Percentiles rank a stretch among this genome's conserved stretches.
Conservation (phyloP, 2,113 vertebrate genomes). For the Callocephalon fimbriatum region DNA sequence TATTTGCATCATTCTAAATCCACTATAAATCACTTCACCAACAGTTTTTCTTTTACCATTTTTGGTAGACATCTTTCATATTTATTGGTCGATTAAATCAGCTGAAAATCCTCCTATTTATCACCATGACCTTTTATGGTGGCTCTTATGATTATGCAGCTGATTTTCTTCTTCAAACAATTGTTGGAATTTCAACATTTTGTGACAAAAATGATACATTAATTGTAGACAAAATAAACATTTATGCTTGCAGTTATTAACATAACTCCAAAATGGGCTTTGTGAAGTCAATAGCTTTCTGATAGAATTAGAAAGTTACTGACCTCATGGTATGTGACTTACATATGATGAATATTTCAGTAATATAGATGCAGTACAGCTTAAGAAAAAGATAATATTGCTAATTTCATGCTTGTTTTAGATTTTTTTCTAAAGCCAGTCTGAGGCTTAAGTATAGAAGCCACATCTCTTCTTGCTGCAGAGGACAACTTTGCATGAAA, state of each 20-base stretch:
- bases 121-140: not conserved
- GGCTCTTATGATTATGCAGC: not conserved
- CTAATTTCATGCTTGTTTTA: slow-evolving; percentile 9
- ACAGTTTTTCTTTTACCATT: not conserved
- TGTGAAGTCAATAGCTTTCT: not conserved
- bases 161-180: not conserved
- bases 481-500: not conserved
- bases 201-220: not conserved
- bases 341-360: not conserved
- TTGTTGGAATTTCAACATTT: not conserved
- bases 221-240: not conserved
- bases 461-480: not conserved
- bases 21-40: not conserved
- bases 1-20: not conserved
- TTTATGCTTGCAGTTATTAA: not conserved
- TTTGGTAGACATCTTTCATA: not conserved
- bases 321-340: not conserved
- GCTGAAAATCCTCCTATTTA: not conserved
- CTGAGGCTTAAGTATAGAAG: not conserved
- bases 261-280: not conserved
- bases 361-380: not conserved
- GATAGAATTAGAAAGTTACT: not conserved
- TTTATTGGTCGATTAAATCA: not conserved
- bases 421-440: not conserved
- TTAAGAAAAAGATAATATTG: not conserved